Percentiles rank a stretch among this genome's conserved stretches.
Evolutionary conservation across 2,888 invertebrate species (phyloP).

Genomic region (Cremastobaeus sp.): DNA sequence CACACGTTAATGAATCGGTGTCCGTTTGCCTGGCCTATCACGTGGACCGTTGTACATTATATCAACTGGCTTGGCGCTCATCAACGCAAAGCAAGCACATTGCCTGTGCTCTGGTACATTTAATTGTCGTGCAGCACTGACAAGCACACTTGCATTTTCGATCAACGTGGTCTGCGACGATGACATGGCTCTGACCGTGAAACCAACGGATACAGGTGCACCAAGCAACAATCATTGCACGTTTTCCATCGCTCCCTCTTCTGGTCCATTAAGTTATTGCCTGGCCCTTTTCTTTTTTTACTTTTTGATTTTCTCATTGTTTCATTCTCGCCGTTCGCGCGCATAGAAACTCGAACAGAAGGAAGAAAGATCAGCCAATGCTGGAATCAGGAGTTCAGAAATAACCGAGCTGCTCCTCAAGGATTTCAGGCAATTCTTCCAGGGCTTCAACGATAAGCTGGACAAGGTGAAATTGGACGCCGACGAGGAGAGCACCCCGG

Average conservation of each 20-base stretch:
- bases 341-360: slow-evolving; percentile 75
- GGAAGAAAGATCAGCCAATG: slow-evolving; percentile 72
- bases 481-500: slow-evolving; percentile 54
- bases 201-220: slow-evolving; percentile 29
- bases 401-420: slow-evolving; percentile 89
- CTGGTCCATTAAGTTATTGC: slow-evolving; percentile 6
- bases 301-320: slow-evolving; percentile 59
- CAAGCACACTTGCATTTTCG: slow-evolving; percentile 47
- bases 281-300: slow-evolving; percentile 57
- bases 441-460: slow-evolving; percentile 77
- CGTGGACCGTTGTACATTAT: slow-evolving; percentile 23
- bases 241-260: slow-evolving; percentile 7
- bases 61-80: slow-evolving; percentile 49
- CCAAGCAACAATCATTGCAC: slow-evolving; percentile 40
- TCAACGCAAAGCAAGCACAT: slow-evolving; percentile 48
- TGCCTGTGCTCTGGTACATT: slow-evolving; percentile 42
- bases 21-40: slow-evolving; percentile 55
- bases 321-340: slow-evolving; percentile 67
- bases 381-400: slow-evolving; percentile 79
- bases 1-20: slow-evolving; percentile 26
- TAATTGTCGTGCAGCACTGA: slow-evolving; percentile 44
- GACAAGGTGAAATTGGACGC: slow-evolving; percentile 80
- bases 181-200: slow-evolving; percentile 38
- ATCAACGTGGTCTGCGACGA: slow-evolving; percentile 39
- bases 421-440: slow-evolving; percentile 92